Evolutionary conservation across 2,797 vertebrate species (phyloP), one percentile per base, ranked within the genome.

Genomic region (Amniataba percoides): DNA sequence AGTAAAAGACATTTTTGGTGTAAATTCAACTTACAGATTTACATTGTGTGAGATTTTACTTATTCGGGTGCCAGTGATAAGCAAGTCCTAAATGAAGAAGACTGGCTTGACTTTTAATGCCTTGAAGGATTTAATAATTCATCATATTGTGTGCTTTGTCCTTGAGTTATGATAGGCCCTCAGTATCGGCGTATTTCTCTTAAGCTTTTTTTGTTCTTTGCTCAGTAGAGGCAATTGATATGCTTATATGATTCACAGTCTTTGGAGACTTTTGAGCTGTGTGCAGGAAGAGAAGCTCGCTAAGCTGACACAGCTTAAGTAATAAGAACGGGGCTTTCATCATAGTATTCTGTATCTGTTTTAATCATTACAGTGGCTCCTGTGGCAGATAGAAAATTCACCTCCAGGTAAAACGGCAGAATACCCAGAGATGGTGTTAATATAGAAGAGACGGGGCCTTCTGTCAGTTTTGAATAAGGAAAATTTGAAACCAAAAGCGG

Each of bases 291-390:
- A 79, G 76, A 87, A 89, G 84, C 88, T 89, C 11, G 42, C 89
- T 90, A 88, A 94, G 78, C 86, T 92, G 88, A 88, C 82, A 85
- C 80, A 85, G 90, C 81, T 91, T 91, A 90, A 89, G 87, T 91
- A 90, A 91, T 90, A 89, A 91, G 86, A 87, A 88, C 86, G 39
- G 78, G 81, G 77, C 84, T 88, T 84, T 85, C 76, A 86, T 89
- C 73, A 40, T 88, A 87, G 85, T 87, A 79, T 90, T 93, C 87
- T 82, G 84, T 90, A 90, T 91, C 83, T 83, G 78, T 89, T 93
- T 92, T 91, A 89, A 93, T 93, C 89, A 89, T 90, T 86, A 79
- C 78, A 82, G 69, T 78, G 46, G 46, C 81, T 87, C 83, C 81
- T 77, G 68, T 82, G 76, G 85, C 82, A 80, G 77, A 71, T 82